Conservation (phyloP, 2,113 vertebrate genomes). For the Nyctereutes procyonoides region DNA sequence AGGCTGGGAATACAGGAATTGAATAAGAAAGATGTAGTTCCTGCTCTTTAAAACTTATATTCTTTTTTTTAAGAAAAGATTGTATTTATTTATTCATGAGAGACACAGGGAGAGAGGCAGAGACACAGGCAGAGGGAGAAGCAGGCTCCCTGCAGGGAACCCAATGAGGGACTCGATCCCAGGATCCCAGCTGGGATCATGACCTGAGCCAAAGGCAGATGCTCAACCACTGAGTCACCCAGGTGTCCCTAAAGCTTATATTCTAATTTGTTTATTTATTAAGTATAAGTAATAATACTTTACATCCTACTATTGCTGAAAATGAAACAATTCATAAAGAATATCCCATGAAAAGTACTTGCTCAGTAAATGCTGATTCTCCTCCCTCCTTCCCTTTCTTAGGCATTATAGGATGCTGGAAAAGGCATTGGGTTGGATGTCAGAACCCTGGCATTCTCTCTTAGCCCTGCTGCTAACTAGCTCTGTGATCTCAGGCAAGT, state of each 20-base stretch:
- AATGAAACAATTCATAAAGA: conserved; percentile 18
- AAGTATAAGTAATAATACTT: not conserved
- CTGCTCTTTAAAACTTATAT: not conserved
- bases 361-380: not conserved
- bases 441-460: not conserved
- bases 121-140: no score
- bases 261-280: not conserved
- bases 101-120: no score
- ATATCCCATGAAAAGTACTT: not conserved
- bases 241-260: not conserved
- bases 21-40: not conserved
- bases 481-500: not conserved
- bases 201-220: no score
- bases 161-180: no score
- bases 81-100: no score
- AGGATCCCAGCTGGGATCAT: no score
- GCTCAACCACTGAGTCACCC: no score
- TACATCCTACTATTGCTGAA: not conserved
- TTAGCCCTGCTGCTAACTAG: not conserved
- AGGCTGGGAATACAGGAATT: not conserved
- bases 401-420: not conserved
- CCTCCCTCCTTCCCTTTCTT: not conserved
- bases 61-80: not conserved
- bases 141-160: no score
- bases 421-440: not conserved